Percentiles rank a stretch among this genome's conserved stretches.
These are phyloP conservation scores for Drosophila melanosoma DNA, from an alignment of 2,888 invertebrate species.

Conservation along the genomic window DNA sequence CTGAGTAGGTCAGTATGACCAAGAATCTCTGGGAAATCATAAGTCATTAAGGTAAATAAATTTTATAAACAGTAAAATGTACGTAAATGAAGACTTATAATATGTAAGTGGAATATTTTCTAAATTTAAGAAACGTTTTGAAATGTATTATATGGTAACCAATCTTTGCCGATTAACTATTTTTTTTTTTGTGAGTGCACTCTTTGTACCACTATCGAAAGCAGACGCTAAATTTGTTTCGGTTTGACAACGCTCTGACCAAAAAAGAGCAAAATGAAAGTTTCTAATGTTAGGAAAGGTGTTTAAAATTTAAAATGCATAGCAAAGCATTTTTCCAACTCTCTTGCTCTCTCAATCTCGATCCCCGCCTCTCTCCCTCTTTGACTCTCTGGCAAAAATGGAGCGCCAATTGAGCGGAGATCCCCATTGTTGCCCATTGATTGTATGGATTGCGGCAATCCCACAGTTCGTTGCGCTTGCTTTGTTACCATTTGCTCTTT, in stretches of 20 bases:
- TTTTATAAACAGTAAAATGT: too few species aligned
- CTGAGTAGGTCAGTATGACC: not conserved
- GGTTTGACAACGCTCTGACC: not conserved
- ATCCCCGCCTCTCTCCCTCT: not conserved
- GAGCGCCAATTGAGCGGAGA: slow-evolving; percentile 24
- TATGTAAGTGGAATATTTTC: too few species aligned
- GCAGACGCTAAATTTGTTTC: not conserved
- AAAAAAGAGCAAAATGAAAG: not conserved
- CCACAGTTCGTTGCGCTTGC: slow-evolving; percentile 26
- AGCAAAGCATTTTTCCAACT: not conserved
- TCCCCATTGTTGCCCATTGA: slow-evolving; percentile 21
- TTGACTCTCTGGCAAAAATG: slow-evolving; percentile 9
- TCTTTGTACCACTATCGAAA: not conserved
- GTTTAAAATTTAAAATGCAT: not conserved
- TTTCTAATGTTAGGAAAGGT: not conserved
- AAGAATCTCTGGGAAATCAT: too few species aligned
- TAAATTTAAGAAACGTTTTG: too few species aligned
- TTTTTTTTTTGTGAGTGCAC: not conserved
- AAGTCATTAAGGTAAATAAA: too few species aligned
- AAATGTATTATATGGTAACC: too few species aligned
- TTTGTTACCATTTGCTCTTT: slow-evolving; percentile 2
- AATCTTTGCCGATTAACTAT: not conserved
- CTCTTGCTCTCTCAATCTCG: not conserved
- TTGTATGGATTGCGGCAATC: slow-evolving; percentile 20
- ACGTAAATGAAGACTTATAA: too few species aligned